Evolutionary conservation across 2,797 vertebrate genomes (phyloP), one percentile per base, ranked within the genome.

Genomic region (Paratrypauchen microcephalus): DNA sequence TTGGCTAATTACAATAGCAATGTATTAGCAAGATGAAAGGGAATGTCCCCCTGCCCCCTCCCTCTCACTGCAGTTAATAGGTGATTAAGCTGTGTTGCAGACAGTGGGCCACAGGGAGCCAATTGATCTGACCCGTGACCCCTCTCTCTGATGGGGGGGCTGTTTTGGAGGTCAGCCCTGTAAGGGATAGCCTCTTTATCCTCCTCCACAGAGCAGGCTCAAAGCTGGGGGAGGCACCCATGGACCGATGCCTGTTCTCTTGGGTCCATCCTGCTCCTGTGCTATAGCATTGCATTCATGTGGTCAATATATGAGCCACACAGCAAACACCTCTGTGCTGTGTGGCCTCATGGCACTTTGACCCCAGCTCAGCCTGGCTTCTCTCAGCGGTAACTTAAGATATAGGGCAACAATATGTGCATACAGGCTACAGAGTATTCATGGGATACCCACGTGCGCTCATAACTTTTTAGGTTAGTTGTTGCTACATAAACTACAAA

Each of bases 101-200:
- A 93, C 95, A 92, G 95, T 94, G 95, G 94, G 94, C 95, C 94
- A 89, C 16, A 66, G 91, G 94, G 94, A 93, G 91, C 93, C 95
- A 93, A 96, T 96, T 95, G 95, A 96, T 97, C 95, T 95, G 87
- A 94, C 95, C 95, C 94, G 78, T 91, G 93, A 95, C 93, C 95
- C 91, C 91, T 80, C 71, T 48, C 73, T 85, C 83, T 85, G 86
- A 84, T 78, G 92, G 95, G 94, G 94, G 94, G 94, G 95, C 28
- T 93, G 94, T 95, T 94, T 93, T 95, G 94, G 94, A 95, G 96
- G 97, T 95, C 92, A 95, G 94, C 94, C 95, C 94, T 96, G 96
- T 98, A 98, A 99, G 95, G 95, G 96, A 98, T 97, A 96, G 95
- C 94, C 94, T 96, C 93, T 97, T 97, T 95, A 97, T 96, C 94